Base-by-base conservation (phyloP, 1,140 invertebrate species). In the Gonioctena quinquepunctata region DNA sequence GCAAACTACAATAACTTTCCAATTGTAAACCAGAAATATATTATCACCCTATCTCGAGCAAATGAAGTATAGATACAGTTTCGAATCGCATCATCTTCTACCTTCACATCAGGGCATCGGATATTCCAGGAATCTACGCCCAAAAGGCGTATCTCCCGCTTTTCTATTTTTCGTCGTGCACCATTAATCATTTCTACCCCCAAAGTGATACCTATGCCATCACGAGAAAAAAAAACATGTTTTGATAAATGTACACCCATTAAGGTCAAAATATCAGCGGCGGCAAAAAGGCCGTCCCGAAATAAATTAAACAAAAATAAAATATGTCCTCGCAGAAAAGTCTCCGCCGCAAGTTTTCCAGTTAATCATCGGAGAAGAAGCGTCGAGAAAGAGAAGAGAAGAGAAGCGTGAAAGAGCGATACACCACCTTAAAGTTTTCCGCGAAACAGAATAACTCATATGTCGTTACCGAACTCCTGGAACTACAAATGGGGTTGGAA, bases 301-400 rank as follows among this genome's bases (percentile, higher is more conserved):
- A 59, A 59, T 59, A 59, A 59, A 59, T 59, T 59, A 59, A 59
- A 59, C 56, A 59, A 59, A 59, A 59, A 25, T 59, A 59, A 59
- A 59, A 59, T 59, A 59, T 59, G 56, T 59, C 56, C 56, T 59
- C 23, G n/a, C 13, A 59, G 56, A 59, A 59, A 59, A 59, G 23
- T 16, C 23, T 13, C 26, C 33, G 33, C 33, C 33, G 16, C 33
- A 42, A 42, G 33, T 42, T 56, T 18, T 56, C 22, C 56, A 59
- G 56, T 59, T 59, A 59, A 59, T 59, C 56, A 59, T 59, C 23
- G n/a, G 21, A 19, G 21, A 26, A 59, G 8, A 25, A 26, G 56
- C 6, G 16, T 13, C 21, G 26, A 16, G 18, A 16, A 13, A 25
- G 16, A 16, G 1, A 25, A 11, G 25, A 26, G 25, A 59, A 25